These are phyloP conservation scores for Halichondria panicea DNA, from an alignment of 37 sponge, comb jelly and placozoan species.

Conservation along the genomic window DNA sequence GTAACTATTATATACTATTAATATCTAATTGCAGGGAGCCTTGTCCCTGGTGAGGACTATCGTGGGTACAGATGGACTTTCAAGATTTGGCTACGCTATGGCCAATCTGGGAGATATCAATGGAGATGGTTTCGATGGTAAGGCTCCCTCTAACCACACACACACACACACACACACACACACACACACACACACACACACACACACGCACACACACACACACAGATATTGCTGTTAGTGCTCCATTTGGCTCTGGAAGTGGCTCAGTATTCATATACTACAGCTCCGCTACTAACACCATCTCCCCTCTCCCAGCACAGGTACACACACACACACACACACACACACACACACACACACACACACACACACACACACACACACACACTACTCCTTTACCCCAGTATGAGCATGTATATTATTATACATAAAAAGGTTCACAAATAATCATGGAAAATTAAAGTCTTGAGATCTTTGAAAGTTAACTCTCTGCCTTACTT, in stretches of 20 bases:
- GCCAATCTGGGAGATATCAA: constrained; percentile 80
- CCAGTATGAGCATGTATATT: too few species aligned
- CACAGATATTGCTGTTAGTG: constrained; percentile 85
- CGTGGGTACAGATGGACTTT: not conserved
- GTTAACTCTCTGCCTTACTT: too few species aligned
- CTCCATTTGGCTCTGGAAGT: constrained; percentile 63
- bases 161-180: not conserved
- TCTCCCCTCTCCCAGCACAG: constrained; percentile 22
- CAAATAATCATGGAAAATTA: too few species aligned
- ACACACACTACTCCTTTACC: too few species aligned
- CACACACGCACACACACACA: not conserved
- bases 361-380: too few species aligned
- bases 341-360: too few species aligned
- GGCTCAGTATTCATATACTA: constrained; percentile 79
- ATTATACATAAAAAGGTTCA: too few species aligned
- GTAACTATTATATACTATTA: not conserved
- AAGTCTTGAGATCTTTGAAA: too few species aligned
- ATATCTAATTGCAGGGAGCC: constrained; percentile 39
- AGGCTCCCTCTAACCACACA: too few species aligned
- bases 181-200: constrained; percentile 1
- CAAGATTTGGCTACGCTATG: constrained; percentile 82
- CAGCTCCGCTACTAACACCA: constrained; percentile 12
- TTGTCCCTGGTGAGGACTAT: constrained; percentile 7
- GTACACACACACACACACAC: too few species aligned
- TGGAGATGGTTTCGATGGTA: constrained; percentile 70